These are phyloP conservation scores for Trematomus loennbergii DNA, from an alignment of 2,113 vertebrate genomes.

Conservation along the genomic window DNA sequence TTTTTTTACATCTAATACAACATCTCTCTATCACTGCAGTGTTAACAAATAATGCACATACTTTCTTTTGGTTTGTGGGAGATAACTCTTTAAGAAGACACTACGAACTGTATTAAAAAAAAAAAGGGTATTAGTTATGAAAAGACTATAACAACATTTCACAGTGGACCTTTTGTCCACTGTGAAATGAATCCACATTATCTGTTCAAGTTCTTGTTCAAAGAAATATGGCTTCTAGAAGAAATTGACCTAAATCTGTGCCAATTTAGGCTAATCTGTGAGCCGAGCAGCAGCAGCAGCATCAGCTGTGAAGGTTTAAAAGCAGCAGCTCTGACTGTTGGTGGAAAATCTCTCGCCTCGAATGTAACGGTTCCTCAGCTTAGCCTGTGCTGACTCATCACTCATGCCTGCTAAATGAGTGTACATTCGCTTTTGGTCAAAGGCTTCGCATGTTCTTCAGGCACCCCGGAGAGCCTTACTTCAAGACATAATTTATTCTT, in stretches of 20 bases:
- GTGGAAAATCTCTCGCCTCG: slow-evolving; percentile 62
- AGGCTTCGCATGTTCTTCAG: slow-evolving; percentile 12
- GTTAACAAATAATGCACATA: not conserved
- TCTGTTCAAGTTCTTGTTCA: slow-evolving; percentile 24
- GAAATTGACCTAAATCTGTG: slow-evolving; percentile 49
- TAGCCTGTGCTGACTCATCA: slow-evolving; percentile 69
- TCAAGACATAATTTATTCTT: slow-evolving; percentile 1
- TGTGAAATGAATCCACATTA: too few relatives aligned
- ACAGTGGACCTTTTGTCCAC: too few relatives aligned
- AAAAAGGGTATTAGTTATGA: too few relatives aligned
- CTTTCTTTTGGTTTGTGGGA: not conserved
- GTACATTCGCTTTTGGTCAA: slow-evolving; percentile 63
- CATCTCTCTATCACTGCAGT: not conserved
- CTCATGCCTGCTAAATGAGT: slow-evolving; percentile 34
- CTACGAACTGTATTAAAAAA: not conserved
- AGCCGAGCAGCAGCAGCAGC: slow-evolving; percentile 20
- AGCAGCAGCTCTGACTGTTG: slow-evolving; percentile 34
- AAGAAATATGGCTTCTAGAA: slow-evolving; percentile 20
- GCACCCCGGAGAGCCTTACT: not conserved
- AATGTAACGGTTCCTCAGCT: slow-evolving; percentile 49
- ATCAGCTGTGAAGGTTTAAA: slow-evolving; percentile 28
- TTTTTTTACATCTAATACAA: not conserved
- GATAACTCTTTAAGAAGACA: too few relatives aligned
- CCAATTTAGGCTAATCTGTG: slow-evolving; percentile 33
- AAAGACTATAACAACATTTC: too few relatives aligned